A percentile compares a stretch with the other conserved stretches of the same genome.
phyloP scores from a whole-genome alignment of 2,113 vertebrate species.

The Petroica traversi region DNA sequence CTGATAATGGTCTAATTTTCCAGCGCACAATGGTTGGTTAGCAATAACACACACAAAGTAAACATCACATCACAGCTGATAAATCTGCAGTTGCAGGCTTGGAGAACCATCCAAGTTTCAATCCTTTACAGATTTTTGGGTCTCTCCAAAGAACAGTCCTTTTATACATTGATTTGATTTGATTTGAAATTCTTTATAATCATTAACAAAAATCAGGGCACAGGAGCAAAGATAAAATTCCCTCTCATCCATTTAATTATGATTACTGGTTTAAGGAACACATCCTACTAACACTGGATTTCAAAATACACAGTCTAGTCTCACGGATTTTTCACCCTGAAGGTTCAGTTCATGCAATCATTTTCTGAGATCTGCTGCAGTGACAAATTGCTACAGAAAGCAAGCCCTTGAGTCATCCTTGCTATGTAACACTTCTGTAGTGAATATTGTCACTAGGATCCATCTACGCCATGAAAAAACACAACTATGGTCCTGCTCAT shows the following conservation, averaged over 20 bases:
- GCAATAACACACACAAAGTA: background rate
- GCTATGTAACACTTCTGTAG: background rate
- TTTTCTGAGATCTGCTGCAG: background rate
- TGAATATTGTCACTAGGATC: background rate
- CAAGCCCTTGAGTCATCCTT: background rate
- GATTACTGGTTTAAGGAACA: background rate
- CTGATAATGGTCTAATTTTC: background rate
- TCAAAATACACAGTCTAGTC: background rate
- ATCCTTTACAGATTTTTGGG: background rate
- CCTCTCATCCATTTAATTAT: background rate
- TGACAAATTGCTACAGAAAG: background rate
- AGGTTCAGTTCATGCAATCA: background rate
- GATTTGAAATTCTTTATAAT: background rate
- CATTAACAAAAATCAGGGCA: background rate
- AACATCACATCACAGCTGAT: background rate
- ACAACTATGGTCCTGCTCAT: background rate
- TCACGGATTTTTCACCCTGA: background rate
- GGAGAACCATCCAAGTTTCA: background rate
- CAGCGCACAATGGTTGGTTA: background rate
- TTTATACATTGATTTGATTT: background rate
- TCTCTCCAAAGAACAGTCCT: background rate
- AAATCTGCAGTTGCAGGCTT: background rate
- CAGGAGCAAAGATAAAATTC: background rate
- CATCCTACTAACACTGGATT: fast-evolving
- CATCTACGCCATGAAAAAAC: background rate